A percentile compares a stretch with the other conserved stretches of the same genome.
Conservation (phyloP, 1,140 invertebrate species). For the Steinernema feltiae region DNA sequence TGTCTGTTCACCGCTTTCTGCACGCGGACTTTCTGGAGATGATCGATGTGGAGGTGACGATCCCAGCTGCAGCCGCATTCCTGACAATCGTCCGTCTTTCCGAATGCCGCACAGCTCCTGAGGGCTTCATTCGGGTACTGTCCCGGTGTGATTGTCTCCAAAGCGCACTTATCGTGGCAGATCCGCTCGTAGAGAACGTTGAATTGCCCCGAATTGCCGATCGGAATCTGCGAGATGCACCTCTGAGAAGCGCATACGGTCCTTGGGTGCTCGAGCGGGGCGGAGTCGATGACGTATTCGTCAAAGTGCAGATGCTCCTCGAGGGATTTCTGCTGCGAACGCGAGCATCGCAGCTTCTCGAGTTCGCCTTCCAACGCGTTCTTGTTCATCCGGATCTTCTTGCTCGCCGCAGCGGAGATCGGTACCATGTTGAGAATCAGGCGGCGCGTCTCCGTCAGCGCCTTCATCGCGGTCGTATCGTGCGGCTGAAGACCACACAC, state of each 20-base stretch:
- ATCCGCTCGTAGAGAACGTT: conserved; percentile 17
- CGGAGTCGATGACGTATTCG: background rate
- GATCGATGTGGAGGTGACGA: background rate
- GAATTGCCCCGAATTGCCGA: background rate
- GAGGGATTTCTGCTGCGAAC: background rate
- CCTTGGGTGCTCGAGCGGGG: conserved; percentile 23
- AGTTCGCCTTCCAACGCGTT: conserved; percentile 14
- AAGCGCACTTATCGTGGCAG: conserved; percentile 5
- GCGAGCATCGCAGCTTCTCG: background rate
- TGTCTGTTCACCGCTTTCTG: background rate
- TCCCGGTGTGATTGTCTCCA: background rate
- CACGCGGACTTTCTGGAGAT: background rate
- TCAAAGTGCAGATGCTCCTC: conserved; percentile 14
- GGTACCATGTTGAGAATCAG: conserved; percentile 27
- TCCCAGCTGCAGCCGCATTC: background rate
- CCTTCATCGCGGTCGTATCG: background rate
- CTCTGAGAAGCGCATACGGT: conserved; percentile 20
- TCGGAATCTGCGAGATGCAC: conserved; percentile 2
- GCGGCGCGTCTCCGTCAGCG: background rate
- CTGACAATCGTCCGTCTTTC: background rate
- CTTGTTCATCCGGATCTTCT: conserved; percentile 33
- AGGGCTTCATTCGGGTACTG: conserved; percentile 10
- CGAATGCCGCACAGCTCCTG: background rate
- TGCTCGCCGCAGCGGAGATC: conserved; percentile 35
- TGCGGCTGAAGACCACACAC: background rate